These are phyloP conservation scores for Phodopus roborovskii DNA, from an alignment of 2,113 vertebrate species.

Conservation along the genomic window DNA sequence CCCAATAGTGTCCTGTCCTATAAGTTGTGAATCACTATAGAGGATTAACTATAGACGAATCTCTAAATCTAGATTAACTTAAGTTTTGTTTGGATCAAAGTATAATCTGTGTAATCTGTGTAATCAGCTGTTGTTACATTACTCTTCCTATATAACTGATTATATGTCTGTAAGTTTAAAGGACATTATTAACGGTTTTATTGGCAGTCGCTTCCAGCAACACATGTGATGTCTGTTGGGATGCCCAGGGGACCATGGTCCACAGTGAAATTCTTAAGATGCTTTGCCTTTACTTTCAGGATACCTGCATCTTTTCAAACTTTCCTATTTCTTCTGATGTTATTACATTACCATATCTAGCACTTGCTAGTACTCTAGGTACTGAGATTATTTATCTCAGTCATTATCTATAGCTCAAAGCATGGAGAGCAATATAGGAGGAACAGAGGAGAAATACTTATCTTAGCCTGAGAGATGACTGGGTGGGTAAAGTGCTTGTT, in stretches of 20 bases:
- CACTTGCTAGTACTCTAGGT: neutral
- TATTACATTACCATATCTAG: neutral
- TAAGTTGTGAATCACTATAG: neutral
- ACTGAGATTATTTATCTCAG: neutral
- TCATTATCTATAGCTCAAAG: neutral
- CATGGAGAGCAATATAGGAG: no score
- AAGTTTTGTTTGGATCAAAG: neutral
- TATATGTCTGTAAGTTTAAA: neutral
- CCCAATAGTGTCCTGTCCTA: no score
- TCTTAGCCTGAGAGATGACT: neutral
- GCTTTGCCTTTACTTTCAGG: neutral
- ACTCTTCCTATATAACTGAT: neutral
- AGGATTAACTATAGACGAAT: neutral
- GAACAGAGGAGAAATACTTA: neutral
- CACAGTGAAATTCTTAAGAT: conserved; percentile 2
- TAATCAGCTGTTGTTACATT: neutral
- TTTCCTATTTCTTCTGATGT: conserved; percentile 14
- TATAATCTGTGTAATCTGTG: no score
- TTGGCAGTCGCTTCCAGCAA: neutral
- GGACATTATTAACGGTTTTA: neutral
- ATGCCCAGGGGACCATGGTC: neutral
- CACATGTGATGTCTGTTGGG: neutral
- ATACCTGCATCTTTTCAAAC: neutral
- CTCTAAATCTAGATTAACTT: neutral
- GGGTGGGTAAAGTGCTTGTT: neutral